These are phyloP conservation scores for Otus sunia DNA, from an alignment of 2,113 vertebrate genomes.

Conservation along the genomic window DNA sequence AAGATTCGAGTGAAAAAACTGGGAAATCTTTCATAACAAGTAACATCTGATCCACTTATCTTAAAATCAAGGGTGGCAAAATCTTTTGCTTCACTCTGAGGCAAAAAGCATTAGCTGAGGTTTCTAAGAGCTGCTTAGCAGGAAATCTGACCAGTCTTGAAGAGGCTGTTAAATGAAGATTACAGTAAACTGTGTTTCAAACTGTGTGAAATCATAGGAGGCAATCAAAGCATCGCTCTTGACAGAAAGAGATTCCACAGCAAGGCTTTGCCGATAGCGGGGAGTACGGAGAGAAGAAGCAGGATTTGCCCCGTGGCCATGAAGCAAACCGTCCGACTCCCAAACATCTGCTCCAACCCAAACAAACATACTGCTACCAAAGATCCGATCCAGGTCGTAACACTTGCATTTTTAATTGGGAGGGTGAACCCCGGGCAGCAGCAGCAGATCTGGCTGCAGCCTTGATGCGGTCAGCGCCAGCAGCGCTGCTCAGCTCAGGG, in stretches of 20 bases:
- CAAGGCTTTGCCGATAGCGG: background rate
- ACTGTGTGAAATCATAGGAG: background rate
- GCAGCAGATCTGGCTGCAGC: background rate
- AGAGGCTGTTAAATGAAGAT: slow-evolving; percentile 24
- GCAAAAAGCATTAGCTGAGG: slow-evolving; percentile 11
- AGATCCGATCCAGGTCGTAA: accelerated
- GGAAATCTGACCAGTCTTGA: slow-evolving; percentile 19
- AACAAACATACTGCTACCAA: background rate
- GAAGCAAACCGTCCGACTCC: accelerated
- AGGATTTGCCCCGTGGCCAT: background rate
- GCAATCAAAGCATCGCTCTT: background rate
- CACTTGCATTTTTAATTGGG: accelerated
- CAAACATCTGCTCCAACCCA: background rate
- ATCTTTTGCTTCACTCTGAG: background rate
- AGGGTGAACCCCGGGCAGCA: background rate
- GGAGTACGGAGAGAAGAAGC: accelerated
- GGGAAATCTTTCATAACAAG: background rate
- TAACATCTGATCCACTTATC: slow-evolving; percentile 1
- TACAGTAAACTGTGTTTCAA: background rate
- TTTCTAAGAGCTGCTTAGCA: slow-evolving; percentile 22
- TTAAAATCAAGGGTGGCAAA: background rate
- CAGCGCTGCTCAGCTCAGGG: background rate
- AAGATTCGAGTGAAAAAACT: background rate
- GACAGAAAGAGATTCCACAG: background rate
- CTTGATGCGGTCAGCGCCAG: background rate